These are phyloP conservation scores for Tiliacea aurago DNA, from an alignment of 2,888 invertebrate genomes.

Conservation along the genomic window DNA sequence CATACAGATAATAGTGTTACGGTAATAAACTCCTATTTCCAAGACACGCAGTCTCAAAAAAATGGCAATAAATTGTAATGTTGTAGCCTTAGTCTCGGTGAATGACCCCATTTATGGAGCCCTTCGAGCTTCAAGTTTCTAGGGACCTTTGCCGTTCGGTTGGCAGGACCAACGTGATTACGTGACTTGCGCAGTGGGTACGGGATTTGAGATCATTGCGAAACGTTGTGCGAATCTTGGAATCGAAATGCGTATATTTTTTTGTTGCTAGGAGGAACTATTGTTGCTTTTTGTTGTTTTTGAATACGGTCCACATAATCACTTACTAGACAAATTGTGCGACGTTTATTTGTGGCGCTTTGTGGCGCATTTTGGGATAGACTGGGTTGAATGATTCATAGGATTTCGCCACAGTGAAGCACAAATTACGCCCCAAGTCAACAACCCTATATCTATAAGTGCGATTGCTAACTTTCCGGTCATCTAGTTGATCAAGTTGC, in stretches of 20 bases:
- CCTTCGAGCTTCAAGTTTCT: constrained; percentile 56
- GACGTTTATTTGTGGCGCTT: not conserved
- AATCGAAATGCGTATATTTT: constrained; percentile 27
- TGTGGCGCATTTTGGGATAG: no score
- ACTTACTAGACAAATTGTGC: not conserved
- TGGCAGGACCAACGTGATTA: constrained; percentile 45
- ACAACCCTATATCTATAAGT: constrained; percentile 14
- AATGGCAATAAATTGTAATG: constrained; percentile 55
- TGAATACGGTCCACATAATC: not conserved
- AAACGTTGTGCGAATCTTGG: constrained; percentile 34
- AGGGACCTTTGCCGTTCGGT: constrained; percentile 58
- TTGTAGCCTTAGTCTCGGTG: constrained; percentile 68
- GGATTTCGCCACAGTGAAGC: not conserved
- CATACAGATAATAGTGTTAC: not conserved
- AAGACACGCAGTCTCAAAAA: constrained; percentile 33
- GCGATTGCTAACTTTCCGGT: constrained; percentile 12
- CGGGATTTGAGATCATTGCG: constrained; percentile 66
- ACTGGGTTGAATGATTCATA: not conserved
- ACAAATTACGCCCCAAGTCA: constrained; percentile 19
- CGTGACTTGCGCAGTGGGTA: constrained; percentile 82
- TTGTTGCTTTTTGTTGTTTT: not conserved
- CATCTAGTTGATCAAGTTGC: not conserved
- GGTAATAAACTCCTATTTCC: constrained; percentile 4
- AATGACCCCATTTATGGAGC: constrained; percentile 69
- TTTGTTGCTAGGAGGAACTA: constrained; percentile 3